Base-by-base conservation (phyloP, 2,113 vertebrate species). In the Onychostoma macrolepis region DNA sequence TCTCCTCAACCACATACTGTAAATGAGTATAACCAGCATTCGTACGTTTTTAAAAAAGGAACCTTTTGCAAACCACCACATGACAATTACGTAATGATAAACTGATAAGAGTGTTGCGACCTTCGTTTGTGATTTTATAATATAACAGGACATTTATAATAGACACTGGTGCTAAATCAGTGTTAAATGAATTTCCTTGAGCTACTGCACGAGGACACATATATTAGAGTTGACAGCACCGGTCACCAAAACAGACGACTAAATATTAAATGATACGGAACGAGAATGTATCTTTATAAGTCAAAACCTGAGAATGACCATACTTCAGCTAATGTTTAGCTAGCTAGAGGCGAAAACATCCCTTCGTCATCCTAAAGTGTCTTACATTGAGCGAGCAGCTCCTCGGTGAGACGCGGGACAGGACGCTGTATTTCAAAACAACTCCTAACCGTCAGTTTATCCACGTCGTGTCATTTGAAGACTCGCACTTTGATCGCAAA, bases 401-500 rank as follows among this genome's bases (percentile, higher is more conserved):
- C 65, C 26, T 83, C 80, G 0, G 8, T 2, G n/a, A 82, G 61
- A 63, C 56, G 38, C 21, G 36, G 4, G 58, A 10, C 24, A 63
- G 19, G 53, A 45, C n/a, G 58, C n/a, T 28, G 58, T 45, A 2
- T 28, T 81, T 30, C 58, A 45, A 21, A 11, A 1, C 21, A 45
- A 19, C 58, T 67, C 33, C 38, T 33, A 41, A 48, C 41, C 10
- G 17, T 83, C 28, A 83, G 63, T 83, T 83, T 7, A 71, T 12
- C 36, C 63, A 15, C 19, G 10, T 50, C 28, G 6, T 41, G 26
- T 58, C 12, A 72, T 4, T 41, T 28, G 7, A 24, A 38, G n/a
- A 6, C 28, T 38, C 21, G 65, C 72, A 88, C 89, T 84, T 80
- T 84, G 48, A 65, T 4, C 50, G 43, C 24, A 15, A 61, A 30